A percentile compares a stretch with the other conserved stretches of the same genome.
Evolutionary conservation across 1,140 invertebrate species (phyloP).

Genomic region (Pseudomyrmex dendroicus): DNA sequence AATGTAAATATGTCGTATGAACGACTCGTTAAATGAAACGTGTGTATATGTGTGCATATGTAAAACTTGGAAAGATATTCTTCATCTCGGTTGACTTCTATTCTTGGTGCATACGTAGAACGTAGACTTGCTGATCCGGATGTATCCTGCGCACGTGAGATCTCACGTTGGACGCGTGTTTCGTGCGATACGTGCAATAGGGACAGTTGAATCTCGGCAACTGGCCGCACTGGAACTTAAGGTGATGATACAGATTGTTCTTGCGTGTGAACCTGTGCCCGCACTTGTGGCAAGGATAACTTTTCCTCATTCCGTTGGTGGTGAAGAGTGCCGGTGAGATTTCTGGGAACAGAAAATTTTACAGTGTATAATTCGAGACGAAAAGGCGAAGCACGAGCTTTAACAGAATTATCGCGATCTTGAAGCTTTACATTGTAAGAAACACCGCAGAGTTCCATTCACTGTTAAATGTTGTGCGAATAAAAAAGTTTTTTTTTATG

Average conservation of each 20-base stretch:
- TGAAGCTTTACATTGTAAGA: too few relatives aligned
- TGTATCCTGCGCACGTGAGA: conserved; percentile 77
- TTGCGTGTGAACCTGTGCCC: conserved; percentile 75
- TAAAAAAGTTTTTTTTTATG: too few relatives aligned
- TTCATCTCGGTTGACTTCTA: conserved; percentile 10
- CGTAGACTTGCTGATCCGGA: conserved; percentile 57
- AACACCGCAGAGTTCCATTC: too few relatives aligned
- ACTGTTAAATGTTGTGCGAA: too few relatives aligned
- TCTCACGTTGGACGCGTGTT: conserved; percentile 81
- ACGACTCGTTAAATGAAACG: neutral
- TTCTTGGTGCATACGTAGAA: conserved; percentile 54
- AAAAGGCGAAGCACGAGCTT: neutral
- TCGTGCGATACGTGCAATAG: conserved; percentile 81
- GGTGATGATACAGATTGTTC: conserved; percentile 85
- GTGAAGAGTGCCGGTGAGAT: neutral
- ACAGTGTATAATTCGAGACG: conserved; percentile 20
- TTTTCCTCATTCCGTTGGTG: conserved; percentile 27
- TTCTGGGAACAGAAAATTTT: conserved; percentile 67
- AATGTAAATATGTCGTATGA: too few relatives aligned
- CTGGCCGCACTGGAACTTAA: conserved; percentile 85
- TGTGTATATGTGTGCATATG: neutral
- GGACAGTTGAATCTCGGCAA: conserved; percentile 86
- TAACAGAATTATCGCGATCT: neutral
- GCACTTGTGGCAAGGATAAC: conserved; percentile 75
- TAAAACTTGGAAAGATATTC: neutral